Percentiles rank a stretch among this genome's conserved stretches.
phyloP scores from a whole-genome alignment of 2,888 invertebrate genomes.

The Osedax frankpressi region DNA sequence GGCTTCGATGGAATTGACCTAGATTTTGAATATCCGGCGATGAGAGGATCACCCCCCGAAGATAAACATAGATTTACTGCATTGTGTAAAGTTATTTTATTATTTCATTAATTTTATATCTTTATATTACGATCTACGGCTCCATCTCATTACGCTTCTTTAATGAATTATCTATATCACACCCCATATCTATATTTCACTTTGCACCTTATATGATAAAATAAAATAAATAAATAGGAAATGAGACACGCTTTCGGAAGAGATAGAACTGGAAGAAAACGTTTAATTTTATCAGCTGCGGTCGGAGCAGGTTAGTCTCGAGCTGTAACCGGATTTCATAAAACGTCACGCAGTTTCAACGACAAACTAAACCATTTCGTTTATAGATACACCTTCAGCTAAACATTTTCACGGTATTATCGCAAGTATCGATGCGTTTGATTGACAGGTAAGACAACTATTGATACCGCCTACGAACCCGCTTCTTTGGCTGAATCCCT shows the following conservation, averaged over 20 bases:
- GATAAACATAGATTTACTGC: slow-evolving; percentile 32
- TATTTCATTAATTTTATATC: too few relatives aligned
- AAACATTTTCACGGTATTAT: too few relatives aligned
- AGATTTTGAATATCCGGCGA: slow-evolving; percentile 35
- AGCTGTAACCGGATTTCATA: too few relatives aligned
- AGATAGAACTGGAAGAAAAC: slow-evolving; percentile 29
- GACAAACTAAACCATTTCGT: too few relatives aligned
- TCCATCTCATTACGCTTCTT: too few relatives aligned
- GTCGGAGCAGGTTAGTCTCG: slow-evolving; percentile 35
- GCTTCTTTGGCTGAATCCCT: slow-evolving; percentile 27
- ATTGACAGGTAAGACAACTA: slow-evolving; percentile 15
- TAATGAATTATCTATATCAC: too few relatives aligned
- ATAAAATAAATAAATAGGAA: slow-evolving; percentile 29
- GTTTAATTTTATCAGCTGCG: slow-evolving; percentile 32
- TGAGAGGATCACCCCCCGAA: slow-evolving; percentile 30
- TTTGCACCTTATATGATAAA: too few relatives aligned
- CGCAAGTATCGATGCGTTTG: too few relatives aligned
- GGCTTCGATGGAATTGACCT: slow-evolving; percentile 33
- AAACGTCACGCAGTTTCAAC: too few relatives aligned
- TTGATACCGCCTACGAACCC: slow-evolving; percentile 32
- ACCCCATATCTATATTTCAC: too few relatives aligned
- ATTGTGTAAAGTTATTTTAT: slow-evolving; percentile 31
- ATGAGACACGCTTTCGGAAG: slow-evolving; percentile 29
- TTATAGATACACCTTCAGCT: too few relatives aligned
- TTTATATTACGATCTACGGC: too few relatives aligned